A percentile compares a stretch with the other conserved stretches of the same genome.
Conservation (phyloP, 2,113 vertebrate genomes). For the Mormoops blainvillei region DNA sequence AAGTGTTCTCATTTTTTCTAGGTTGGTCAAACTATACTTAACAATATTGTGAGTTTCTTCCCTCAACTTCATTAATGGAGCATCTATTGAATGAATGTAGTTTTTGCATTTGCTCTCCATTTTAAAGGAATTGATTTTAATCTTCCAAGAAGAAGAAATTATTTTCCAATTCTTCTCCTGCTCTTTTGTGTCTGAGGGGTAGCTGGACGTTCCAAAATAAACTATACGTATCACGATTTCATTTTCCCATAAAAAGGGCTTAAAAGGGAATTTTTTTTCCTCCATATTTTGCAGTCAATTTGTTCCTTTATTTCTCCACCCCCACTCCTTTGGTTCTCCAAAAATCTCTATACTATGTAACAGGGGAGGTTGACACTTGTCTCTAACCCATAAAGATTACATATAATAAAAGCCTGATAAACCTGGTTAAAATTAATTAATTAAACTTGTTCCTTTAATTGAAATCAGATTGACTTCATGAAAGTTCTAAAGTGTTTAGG, state of each 20-base stretch:
- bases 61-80: background rate
- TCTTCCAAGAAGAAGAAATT: background rate
- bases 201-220: constrained; percentile 26
- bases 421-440: too few species aligned
- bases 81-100: background rate
- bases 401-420: too few species aligned
- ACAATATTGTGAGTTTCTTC: background rate
- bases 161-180: background rate
- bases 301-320: background rate
- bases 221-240: background rate
- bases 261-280: constrained; percentile 25
- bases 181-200: background rate
- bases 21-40: background rate
- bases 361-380: too few species aligned
- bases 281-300: background rate
- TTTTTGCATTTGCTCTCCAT: background rate
- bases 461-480: constrained; percentile 15
- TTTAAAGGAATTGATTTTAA: constrained; percentile 20
- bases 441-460: background rate
- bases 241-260: constrained; percentile 21
- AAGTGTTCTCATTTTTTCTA: background rate
- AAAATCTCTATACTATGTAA: too few species aligned
- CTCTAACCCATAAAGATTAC: too few species aligned
- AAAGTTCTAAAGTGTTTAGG: background rate
- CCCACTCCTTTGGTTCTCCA: too few species aligned